Percentiles rank a stretch among this genome's conserved stretches.
Conservation (phyloP, 2,888 invertebrate genomes). For the Scaeva pyrastri region DNA sequence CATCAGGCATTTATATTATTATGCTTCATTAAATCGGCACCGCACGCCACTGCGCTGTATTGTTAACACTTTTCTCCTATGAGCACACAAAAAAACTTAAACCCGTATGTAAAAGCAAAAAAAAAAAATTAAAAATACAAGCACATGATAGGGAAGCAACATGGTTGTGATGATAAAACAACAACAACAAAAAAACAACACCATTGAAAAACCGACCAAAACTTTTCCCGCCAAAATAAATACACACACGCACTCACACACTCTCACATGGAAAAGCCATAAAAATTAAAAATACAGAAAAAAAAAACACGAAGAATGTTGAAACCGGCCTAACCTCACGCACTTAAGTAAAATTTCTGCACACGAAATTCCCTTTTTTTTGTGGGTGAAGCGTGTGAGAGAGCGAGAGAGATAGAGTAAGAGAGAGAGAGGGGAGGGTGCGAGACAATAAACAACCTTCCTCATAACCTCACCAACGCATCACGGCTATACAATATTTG, state of each 20-base stretch:
- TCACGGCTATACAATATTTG: background rate
- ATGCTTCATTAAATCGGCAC: background rate
- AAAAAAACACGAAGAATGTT: constrained; percentile 9
- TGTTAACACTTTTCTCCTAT: constrained; percentile 15
- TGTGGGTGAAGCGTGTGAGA: background rate
- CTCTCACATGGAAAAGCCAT: constrained; percentile 34
- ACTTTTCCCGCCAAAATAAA: constrained; percentile 73
- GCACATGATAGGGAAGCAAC: constrained; percentile 26
- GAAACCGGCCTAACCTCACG: constrained; percentile 38
- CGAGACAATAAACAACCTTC: constrained; percentile 29
- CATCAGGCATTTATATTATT: no score
- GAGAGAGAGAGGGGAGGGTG: background rate
- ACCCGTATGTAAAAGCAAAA: no score
- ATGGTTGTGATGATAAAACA: constrained; percentile 11
- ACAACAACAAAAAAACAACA: constrained; percentile 13
- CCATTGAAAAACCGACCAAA: constrained; percentile 36
- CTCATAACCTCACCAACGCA: background rate
- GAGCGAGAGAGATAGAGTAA: background rate
- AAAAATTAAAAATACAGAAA: constrained; percentile 51
- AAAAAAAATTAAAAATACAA: background rate
- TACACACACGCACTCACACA: constrained; percentile 34
- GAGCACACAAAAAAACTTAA: constrained; percentile 10
- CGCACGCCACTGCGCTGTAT: background rate
- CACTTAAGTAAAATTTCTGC: constrained; percentile 49
- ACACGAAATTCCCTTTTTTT: constrained; percentile 42